Evolutionary conservation across 2,113 vertebrate species (phyloP).

Genomic region (Mesocricetus auratus): DNA sequence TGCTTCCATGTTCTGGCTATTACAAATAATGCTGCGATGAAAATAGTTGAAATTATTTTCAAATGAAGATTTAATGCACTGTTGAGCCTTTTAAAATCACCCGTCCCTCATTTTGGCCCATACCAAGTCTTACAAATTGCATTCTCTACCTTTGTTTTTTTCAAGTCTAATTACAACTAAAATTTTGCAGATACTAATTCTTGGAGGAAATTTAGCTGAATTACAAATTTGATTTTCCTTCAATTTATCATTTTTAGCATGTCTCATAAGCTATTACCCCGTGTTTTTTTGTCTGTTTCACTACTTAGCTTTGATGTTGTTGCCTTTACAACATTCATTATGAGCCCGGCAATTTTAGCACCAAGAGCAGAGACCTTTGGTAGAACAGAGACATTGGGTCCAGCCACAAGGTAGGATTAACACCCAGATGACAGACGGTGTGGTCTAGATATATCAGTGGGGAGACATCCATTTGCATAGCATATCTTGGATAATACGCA

Average conservation of each 20-base stretch:
- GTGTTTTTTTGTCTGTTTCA: constrained; percentile 14
- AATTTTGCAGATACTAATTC: constrained; percentile 40
- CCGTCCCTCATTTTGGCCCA: neutral
- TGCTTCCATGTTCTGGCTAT: too few species aligned
- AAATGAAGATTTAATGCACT: constrained; percentile 13
- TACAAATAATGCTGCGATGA: too few species aligned
- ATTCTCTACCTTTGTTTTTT: constrained; percentile 30
- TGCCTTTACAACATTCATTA: neutral
- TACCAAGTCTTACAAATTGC: constrained; percentile 6
- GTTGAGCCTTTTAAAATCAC: neutral
- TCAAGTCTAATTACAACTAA: neutral
- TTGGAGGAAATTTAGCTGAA: constrained; percentile 20
- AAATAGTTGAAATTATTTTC: constrained; percentile 35
- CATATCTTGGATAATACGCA: neutral
- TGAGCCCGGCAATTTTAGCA: neutral
- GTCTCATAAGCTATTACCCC: neutral
- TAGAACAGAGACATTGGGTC: neutral
- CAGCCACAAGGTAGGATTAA: neutral
- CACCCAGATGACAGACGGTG: neutral
- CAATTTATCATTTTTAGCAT: neutral
- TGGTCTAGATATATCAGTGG: neutral
- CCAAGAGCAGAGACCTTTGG: neutral
- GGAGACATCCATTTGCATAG: neutral
- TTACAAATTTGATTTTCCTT: neutral
- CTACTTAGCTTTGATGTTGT: neutral